Conservation (phyloP, 1,140 invertebrate species). For the Drosophila ficusphila region DNA sequence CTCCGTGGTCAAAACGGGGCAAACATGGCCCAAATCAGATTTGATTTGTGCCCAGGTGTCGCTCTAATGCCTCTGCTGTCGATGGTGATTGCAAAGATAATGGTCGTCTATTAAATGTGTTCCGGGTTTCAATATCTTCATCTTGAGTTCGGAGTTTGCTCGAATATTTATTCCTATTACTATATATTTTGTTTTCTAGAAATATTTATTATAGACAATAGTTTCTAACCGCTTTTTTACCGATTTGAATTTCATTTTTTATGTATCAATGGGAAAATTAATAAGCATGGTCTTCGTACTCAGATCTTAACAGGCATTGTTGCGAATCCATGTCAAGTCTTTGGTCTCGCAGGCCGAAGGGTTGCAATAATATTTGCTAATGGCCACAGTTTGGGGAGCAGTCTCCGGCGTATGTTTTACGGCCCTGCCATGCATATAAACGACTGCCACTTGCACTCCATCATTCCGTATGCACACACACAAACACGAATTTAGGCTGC, state of each 20-base stretch:
- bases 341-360: slow-evolving; percentile 14
- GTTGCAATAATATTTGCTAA: slow-evolving; percentile 70
- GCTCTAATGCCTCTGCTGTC: slow-evolving; percentile 4
- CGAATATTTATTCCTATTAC: too few relatives aligned
- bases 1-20: slow-evolving; percentile 21
- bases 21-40: slow-evolving; percentile 45
- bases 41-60: slow-evolving; percentile 50
- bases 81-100: neutral
- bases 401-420: slow-evolving; percentile 33
- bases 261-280: neutral
- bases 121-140: slow-evolving; percentile 1
- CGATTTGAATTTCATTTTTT: too few relatives aligned
- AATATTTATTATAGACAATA: too few relatives aligned
- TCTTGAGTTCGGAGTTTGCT: too few relatives aligned
- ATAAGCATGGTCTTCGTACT: too few relatives aligned
- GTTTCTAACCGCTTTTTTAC: too few relatives aligned
- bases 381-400: slow-evolving; percentile 46
- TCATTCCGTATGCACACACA: slow-evolving; percentile 42
- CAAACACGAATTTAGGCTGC: slow-evolving; percentile 25
- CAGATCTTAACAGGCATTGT: neutral
- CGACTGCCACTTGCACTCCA: slow-evolving; percentile 62
- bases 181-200: too few relatives aligned
- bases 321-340: neutral
- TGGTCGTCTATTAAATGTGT: slow-evolving; percentile 7
- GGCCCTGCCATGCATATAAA: slow-evolving; percentile 45